Base-by-base conservation (phyloP, 1,140 invertebrate genomes). In the Branchinecta lindahli region DNA sequence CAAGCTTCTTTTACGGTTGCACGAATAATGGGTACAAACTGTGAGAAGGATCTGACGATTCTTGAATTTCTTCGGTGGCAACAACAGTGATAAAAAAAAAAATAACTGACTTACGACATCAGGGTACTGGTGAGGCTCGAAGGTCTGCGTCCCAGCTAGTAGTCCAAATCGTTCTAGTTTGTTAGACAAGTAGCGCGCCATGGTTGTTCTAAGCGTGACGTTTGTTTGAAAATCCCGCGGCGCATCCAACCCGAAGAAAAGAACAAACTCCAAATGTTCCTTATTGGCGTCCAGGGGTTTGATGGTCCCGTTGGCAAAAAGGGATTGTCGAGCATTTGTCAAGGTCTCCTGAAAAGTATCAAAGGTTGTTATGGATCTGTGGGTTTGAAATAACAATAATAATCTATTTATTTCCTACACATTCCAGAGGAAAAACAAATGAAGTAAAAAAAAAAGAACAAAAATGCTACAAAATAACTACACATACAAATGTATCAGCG, bases 81-180 rank as follows among this genome's bases (percentile, higher is more conserved):
- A n/a, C n/a, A n/a, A n/a, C n/a, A n/a, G n/a, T n/a, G n/a, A n/a
- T n/a, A n/a, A n/a, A n/a, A n/a, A n/a, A n/a, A n/a, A n/a, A 33
- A 33, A 61, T 61, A 61, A 61, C 6, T 61, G 12, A 68, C 68
- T 44, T 72, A 72, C 71, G 68, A 72, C 15, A 21, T 45, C 71
- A 8, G 68, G 45, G 66, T 71, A 72, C 44, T 72, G 68, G n/a
- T 66, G 18, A 18, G 71, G 71, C 45, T 72, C 69, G 46, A 69
- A 72, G 8, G 65, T 69, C 46, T 72, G 71, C n/a, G 52, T 72
- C 66, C 71, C 71, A 3, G 71, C 66, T 44, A 72, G 65, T 15
- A 72, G 69, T 66, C 71, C 71, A 44, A 69, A 69, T 12, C 47
- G 45, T 44, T 69, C 69, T 65, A 72, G 46, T 12, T 72, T 72